Evolutionary conservation across 2,797 vertebrate species (phyloP).

Genomic region (Myoxocephalus aenaeus): DNA sequence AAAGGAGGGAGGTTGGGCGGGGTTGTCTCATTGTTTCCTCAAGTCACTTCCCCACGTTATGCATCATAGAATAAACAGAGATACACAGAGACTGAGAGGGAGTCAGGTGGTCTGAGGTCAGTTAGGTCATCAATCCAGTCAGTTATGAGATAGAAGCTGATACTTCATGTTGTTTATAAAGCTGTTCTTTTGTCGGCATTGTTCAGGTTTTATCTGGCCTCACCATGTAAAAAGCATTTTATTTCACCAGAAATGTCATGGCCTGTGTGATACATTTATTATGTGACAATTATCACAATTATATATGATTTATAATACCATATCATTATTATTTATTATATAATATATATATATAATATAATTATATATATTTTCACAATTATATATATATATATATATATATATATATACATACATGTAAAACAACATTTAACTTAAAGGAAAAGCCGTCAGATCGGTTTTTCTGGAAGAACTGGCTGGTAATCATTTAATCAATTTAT

Average conservation of each 20-base stretch:
- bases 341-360: too few species aligned
- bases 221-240: not conserved
- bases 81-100: not conserved
- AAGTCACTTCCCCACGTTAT: conserved; percentile 46
- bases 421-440: not conserved
- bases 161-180: not conserved
- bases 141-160: not conserved
- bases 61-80: conserved; percentile 24
- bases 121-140: not conserved
- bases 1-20: not conserved
- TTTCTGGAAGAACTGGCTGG: not conserved
- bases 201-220: not conserved
- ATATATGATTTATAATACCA: too few species aligned
- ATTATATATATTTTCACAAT: too few species aligned
- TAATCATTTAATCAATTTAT: not conserved
- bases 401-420: too few species aligned
- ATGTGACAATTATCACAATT: too few species aligned
- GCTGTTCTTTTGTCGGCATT: not conserved
- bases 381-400: too few species aligned
- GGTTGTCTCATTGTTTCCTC: conserved; percentile 70
- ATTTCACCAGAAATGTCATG: not conserved
- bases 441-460: not conserved
- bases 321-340: too few species aligned
- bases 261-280: too few species aligned
- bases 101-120: conserved; percentile 14